Conservation (phyloP, 2,113 vertebrate genomes). For the Cygnus buccinator region DNA sequence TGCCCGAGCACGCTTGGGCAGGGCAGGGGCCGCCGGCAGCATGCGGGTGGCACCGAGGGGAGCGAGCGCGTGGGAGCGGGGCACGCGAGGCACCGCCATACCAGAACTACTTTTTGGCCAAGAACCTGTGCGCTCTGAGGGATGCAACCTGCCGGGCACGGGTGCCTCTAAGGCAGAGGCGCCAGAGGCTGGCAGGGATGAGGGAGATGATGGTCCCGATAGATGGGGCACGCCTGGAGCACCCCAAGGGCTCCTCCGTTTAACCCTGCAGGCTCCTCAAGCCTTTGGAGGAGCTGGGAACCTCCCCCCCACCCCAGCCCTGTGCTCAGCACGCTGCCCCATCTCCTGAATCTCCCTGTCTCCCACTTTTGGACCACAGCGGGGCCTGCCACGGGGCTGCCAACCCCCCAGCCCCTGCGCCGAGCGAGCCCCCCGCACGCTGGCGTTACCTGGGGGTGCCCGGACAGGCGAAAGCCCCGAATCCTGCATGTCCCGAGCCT, state of each 20-base stretch:
- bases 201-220: background rate
- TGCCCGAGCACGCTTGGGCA: background rate
- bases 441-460: background rate
- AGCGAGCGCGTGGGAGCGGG: background rate
- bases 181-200: rapidly evolving
- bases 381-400: background rate
- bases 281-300: rapidly evolving
- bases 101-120: too few relatives aligned
- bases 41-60: rapidly evolving
- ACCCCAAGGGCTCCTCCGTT: rapidly evolving
- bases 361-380: background rate
- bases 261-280: background rate
- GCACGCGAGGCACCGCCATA: background rate
- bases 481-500: background rate
- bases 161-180: background rate
- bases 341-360: rapidly evolving
- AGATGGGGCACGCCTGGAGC: background rate
- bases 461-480: background rate
- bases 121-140: background rate
- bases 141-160: background rate
- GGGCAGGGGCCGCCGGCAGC: background rate
- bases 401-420: background rate
- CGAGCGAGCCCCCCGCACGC: too few relatives aligned
- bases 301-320: background rate
- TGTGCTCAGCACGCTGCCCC: background rate